A percentile compares a stretch with the other conserved stretches of the same genome.
Conservation (phyloP, 2,797 vertebrate species). For the Acipenser oxyrinchus region DNA sequence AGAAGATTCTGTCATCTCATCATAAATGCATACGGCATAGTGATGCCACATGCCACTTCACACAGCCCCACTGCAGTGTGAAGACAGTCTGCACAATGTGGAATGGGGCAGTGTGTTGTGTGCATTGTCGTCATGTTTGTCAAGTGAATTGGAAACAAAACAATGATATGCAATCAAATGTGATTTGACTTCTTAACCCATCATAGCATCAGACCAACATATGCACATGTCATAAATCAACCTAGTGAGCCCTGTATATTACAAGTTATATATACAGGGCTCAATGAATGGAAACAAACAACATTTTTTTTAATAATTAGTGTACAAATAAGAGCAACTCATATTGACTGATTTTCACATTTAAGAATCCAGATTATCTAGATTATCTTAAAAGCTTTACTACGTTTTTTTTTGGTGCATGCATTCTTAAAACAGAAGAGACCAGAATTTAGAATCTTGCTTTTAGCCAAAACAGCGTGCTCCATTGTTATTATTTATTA, state of each 20-base stretch:
- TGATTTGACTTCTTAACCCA: neutral
- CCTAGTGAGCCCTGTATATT: neutral
- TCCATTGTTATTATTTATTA: no score
- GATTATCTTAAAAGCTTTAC: no score
- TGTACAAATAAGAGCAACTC: no score
- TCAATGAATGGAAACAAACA: no score
- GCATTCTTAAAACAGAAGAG: no score
- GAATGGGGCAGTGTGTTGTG: neutral
- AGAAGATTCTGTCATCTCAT: slow-evolving; percentile 6
- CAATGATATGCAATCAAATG: neutral
- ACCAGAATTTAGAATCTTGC: no score
- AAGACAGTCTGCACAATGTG: neutral
- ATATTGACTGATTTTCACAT: no score
- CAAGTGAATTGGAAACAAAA: slow-evolving; percentile 4
- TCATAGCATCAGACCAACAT: neutral
- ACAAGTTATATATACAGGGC: no score
- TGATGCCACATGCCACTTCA: slow-evolving; percentile 4
- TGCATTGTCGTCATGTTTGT: neutral
- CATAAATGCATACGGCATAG: neutral
- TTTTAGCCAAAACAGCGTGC: no score
- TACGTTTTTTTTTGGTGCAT: no score
- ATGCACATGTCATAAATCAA: neutral
- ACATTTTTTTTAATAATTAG: no score
- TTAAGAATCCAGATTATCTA: no score
- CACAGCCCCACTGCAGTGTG: slow-evolving; percentile 4